Conservation (phyloP, 2,797 vertebrate genomes). For the Anniella stebbinsi region DNA sequence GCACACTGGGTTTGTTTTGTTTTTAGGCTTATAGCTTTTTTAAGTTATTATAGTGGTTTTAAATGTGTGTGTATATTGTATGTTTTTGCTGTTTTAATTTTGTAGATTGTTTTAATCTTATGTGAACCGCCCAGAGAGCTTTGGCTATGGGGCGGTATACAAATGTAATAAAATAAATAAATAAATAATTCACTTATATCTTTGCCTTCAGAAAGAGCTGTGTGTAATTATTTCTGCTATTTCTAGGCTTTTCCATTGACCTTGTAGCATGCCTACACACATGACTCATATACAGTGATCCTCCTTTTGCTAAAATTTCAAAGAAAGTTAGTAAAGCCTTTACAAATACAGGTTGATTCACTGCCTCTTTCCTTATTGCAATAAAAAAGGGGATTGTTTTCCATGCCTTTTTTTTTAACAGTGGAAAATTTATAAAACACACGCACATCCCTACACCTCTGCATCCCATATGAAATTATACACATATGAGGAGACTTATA, state of each 20-base stretch:
- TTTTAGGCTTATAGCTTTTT: too few relatives aligned
- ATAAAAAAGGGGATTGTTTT: not conserved
- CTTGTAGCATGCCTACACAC: slow-evolving; percentile 35
- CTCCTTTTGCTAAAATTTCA: slow-evolving; percentile 45
- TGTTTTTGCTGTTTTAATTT: too few relatives aligned
- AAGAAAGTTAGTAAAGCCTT: slow-evolving; percentile 39
- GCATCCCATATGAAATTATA: not conserved
- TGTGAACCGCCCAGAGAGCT: too few relatives aligned
- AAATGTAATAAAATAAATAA: too few relatives aligned
- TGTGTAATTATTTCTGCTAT: slow-evolving; percentile 60
- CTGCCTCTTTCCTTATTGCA: slow-evolving; percentile 6
- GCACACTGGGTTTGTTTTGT: too few relatives aligned
- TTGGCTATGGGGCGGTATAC: too few relatives aligned
- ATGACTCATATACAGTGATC: slow-evolving; percentile 33
- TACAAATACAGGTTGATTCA: slow-evolving; percentile 35
- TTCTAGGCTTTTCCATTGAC: slow-evolving; percentile 41
- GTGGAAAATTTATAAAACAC: not conserved
- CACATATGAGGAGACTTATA: not conserved
- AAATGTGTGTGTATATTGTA: too few relatives aligned
- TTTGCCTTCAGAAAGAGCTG: slow-evolving; percentile 51
- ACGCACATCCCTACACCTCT: not conserved
- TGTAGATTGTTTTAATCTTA: too few relatives aligned
- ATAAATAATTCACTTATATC: slow-evolving; percentile 53
- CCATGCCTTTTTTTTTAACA: not conserved
- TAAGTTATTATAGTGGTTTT: too few relatives aligned